These are phyloP conservation scores for Catharus fuscescens DNA, from an alignment of 2,113 vertebrate genomes.

Conservation along the genomic window DNA sequence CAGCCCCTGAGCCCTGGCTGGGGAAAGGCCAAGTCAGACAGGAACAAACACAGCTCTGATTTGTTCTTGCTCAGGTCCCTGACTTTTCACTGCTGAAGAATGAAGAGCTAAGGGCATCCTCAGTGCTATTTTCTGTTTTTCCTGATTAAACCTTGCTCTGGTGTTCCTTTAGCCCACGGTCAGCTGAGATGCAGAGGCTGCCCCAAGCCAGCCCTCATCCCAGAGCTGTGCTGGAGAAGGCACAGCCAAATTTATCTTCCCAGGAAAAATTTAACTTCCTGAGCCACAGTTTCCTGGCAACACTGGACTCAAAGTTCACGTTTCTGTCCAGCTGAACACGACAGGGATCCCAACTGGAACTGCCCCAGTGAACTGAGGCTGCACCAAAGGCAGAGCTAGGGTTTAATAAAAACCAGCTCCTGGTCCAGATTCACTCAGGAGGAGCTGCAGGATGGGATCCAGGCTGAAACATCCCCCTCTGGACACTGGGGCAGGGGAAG, in stretches of 20 bases:
- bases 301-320: not conserved
- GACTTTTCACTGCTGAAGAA: not conserved
- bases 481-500: not conserved
- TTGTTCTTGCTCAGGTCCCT: fast-evolving
- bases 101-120: not conserved
- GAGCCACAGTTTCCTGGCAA: not conserved
- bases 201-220: not conserved
- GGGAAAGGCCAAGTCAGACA: fast-evolving
- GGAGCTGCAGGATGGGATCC: not conserved
- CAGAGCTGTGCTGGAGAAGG: not conserved
- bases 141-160: fast-evolving
- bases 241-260: not conserved
- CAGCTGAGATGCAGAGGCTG: not conserved
- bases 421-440: not conserved
- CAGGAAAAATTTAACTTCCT: not conserved
- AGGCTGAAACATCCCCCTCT: not conserved
- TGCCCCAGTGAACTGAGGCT: not conserved
- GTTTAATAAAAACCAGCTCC: not conserved
- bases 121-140: fast-evolving
- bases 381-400: fast-evolving
- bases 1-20: fast-evolving
- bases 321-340: not conserved
- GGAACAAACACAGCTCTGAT: not conserved
- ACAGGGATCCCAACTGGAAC: fast-evolving
- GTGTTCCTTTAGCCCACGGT: not conserved